Evolutionary conservation across 2,113 vertebrate species (phyloP).

Genomic region (Ginglymostoma cirratum): DNA sequence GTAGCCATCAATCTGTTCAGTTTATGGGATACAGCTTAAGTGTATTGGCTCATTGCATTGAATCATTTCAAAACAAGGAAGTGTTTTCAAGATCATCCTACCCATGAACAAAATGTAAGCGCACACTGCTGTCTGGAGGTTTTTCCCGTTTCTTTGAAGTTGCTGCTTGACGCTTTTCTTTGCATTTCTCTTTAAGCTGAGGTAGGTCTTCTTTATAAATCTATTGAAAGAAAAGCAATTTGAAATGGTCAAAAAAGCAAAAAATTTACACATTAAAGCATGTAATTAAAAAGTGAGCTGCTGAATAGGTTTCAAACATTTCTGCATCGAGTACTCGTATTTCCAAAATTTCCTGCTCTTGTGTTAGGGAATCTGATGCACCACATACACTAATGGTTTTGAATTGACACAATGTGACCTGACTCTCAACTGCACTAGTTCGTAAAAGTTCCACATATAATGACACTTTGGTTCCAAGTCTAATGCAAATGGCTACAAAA

Average conservation of each 20-base stretch:
- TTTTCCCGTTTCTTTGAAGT: slow-evolving; percentile 82
- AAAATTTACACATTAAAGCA: not conserved
- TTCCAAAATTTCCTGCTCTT: not conserved
- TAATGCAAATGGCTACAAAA: not conserved
- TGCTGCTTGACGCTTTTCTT: slow-evolving; percentile 77
- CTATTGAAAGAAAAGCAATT: slow-evolving; percentile 52
- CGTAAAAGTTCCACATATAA: no score
- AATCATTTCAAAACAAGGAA: not conserved
- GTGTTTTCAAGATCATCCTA: slow-evolving; percentile 47
- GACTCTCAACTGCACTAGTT: not conserved
- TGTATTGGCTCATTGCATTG: not conserved
- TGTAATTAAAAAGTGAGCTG: not conserved
- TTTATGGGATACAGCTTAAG: not conserved
- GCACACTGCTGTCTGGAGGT: slow-evolving; percentile 77
- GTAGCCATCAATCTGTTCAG: not conserved
- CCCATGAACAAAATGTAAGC: slow-evolving; percentile 95
- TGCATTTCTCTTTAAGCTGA: slow-evolving; percentile 97
- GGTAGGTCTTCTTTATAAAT: slow-evolving; percentile 99
- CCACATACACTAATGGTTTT: not conserved
- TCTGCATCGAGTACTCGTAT: not conserved
- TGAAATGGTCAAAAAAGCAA: no score
- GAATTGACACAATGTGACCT: not conserved
- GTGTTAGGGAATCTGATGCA: not conserved
- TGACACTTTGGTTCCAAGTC: not conserved
- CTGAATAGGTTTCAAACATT: not conserved